Evolutionary conservation across 2,113 vertebrate species (phyloP).

Genomic region (Hassar affinis): DNA sequence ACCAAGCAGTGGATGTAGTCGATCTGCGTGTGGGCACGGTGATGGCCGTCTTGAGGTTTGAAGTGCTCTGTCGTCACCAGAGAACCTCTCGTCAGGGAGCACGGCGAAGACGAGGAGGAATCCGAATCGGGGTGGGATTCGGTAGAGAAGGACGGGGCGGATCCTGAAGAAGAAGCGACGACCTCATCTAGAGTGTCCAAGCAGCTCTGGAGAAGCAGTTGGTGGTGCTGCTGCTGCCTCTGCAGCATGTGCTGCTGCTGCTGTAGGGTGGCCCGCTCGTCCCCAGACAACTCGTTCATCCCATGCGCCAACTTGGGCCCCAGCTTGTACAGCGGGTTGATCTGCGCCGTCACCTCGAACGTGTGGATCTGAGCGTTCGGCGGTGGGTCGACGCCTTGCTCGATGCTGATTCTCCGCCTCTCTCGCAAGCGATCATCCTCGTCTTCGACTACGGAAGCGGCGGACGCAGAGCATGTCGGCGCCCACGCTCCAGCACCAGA

Average conservation of each 20-base stretch:
- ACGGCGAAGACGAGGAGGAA: slow-evolving; percentile 42
- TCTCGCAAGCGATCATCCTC: slow-evolving; percentile 78
- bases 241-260: slow-evolving; percentile 63
- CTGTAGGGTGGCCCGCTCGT: slow-evolving; percentile 58
- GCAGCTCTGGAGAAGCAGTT: slow-evolving; percentile 74
- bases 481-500: slow-evolving; percentile 51
- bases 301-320: slow-evolving; percentile 79
- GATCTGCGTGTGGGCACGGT: slow-evolving; percentile 78
- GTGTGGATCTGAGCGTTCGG: slow-evolving; percentile 82
- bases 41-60: slow-evolving; percentile 62
- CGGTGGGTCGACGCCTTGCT: slow-evolving; percentile 80
- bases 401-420: slow-evolving; percentile 80
- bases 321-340: slow-evolving; percentile 77
- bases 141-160: slow-evolving; percentile 39
- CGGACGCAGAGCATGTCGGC: slow-evolving; percentile 29
- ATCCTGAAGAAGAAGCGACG: slow-evolving; percentile 59
- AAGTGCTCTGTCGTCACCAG: slow-evolving; percentile 52
- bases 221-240: slow-evolving; percentile 59
- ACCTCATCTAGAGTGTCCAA: slow-evolving; percentile 77
- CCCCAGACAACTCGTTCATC: slow-evolving; percentile 72
- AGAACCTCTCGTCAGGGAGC: slow-evolving; percentile 25
- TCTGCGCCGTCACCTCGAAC: slow-evolving; percentile 77
- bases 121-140: slow-evolving; percentile 37
- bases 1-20: slow-evolving; percentile 82
- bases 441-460: slow-evolving; percentile 64